Evolutionary conservation across 2,888 invertebrate species (phyloP).

Genomic region (Biston betularia): DNA sequence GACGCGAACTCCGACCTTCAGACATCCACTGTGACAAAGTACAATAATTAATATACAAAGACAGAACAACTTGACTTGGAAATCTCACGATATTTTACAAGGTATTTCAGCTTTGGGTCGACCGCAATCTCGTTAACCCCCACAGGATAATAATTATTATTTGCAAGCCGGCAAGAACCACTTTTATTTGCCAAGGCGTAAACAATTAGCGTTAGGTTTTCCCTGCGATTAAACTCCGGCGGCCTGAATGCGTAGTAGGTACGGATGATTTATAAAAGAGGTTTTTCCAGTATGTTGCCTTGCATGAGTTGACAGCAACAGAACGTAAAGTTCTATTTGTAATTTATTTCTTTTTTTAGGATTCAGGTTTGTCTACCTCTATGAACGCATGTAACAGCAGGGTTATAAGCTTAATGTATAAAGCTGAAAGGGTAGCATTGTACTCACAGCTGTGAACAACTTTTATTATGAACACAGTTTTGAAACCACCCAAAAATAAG

Average conservation of each 20-base stretch:
- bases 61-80: no score
- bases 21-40: no score
- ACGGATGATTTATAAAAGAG: background rate
- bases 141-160: slow-evolving; percentile 5
- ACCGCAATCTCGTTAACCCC: background rate
- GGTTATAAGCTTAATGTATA: no score
- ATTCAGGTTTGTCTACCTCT: no score
- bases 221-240: background rate
- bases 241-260: background rate
- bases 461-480: no score
- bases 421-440: no score
- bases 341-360: background rate
- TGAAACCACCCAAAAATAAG: no score
- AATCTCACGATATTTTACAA: no score
- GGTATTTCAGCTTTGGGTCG: background rate
- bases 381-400: no score
- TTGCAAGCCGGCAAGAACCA: slow-evolving; percentile 1
- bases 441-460: no score
- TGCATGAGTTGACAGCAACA: background rate
- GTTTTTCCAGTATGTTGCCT: slow-evolving; percentile 9
- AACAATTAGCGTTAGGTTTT: background rate
- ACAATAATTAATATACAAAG: no score
- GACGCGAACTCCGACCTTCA: no score
- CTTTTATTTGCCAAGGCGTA: background rate
- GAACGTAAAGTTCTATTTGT: background rate